A percentile compares a stretch with the other conserved stretches of the same genome.
Conservation (phyloP, 2,113 vertebrate genomes). For the Astatotilapia flaviijosephi region DNA sequence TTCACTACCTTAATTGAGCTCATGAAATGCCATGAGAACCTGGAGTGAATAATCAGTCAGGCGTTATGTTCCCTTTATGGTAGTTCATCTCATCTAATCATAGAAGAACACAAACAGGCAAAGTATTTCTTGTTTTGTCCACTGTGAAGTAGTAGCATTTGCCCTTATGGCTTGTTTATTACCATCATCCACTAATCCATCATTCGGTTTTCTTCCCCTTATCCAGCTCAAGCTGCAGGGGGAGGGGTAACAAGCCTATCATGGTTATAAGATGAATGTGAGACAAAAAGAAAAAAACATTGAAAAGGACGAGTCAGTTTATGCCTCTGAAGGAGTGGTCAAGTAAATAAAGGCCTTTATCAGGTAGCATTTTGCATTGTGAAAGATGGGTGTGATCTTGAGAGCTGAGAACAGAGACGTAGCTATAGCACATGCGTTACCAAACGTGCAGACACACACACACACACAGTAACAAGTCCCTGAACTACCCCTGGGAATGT, state of each 20-base stretch:
- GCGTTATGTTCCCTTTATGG: not conserved
- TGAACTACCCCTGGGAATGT: not conserved
- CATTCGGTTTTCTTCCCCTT: not conserved
- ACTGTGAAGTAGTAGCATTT: not conserved
- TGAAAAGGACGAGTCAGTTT: not conserved
- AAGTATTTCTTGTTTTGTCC: not conserved
- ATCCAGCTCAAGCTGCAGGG: not conserved
- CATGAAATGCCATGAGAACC: not conserved
- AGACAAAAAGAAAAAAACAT: not conserved
- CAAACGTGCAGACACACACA: not conserved
- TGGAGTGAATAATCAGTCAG: not conserved
- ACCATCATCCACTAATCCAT: not conserved
- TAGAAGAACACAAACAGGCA: not conserved
- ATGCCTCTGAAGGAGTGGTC: conserved; percentile 9
- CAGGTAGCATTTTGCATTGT: not conserved
- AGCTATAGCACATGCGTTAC: not conserved
- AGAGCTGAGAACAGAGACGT: not conserved
- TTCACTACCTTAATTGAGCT: not conserved
- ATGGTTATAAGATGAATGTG: not conserved
- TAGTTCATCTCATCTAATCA: not conserved
- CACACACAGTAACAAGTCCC: not conserved
- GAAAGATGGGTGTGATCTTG: conserved; percentile 10
- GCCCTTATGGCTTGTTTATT: not conserved
- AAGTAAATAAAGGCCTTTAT: conserved; percentile 22
- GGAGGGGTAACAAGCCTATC: not conserved